Evolutionary conservation across 2,888 invertebrate genomes (phyloP), one percentile per base, ranked within the genome.

Genomic region (Hedya salicella): DNA sequence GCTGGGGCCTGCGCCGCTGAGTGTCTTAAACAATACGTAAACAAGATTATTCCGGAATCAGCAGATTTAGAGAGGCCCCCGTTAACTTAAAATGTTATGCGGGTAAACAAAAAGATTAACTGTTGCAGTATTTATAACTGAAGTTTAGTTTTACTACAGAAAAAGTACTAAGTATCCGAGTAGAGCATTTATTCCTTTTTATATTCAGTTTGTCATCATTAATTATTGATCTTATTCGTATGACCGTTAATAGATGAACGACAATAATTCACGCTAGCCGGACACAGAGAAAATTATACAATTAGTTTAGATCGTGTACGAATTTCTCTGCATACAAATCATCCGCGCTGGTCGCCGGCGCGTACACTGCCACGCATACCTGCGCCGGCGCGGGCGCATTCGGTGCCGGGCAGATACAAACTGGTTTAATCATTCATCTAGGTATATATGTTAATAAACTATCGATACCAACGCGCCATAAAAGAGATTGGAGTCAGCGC

Each of bases 401-500:
- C 19, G 32, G 50, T 40, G 49, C 48, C 25, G 40, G 49, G 48
- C 61, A 54, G 14, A 40, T 19, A 52, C 59, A 70, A 87, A 87
- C 89, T 74, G 83, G 89, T 89, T 89, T 83, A 83, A 86, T 86
- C 85, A 89, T 89, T 89, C 87, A 90, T 89, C 87, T 88, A n/a
- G n/a, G n/a, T n/a, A 89, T 88, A 88, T 88, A 88, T 89, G 89
- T 88, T 88, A 88, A 90, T 88, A 88, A 88, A 87, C 84, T 84
- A 86, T 87, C 84, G 83, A 87, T 85, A 87, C 89, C 89, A 88
- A 90, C 88, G 78, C 73, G 75, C 79, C 85, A 85, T 91, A 90
- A 90, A 91, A 88, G 85, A 89, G 86, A 87, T 87, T 87, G 87
- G 88, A 87, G 79, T 79, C 82, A 80, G 81, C 80, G 87, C 87